A percentile compares a stretch with the other conserved stretches of the same genome.
Conservation (phyloP, 2,888 invertebrate genomes). For the Drosophila mimica region DNA sequence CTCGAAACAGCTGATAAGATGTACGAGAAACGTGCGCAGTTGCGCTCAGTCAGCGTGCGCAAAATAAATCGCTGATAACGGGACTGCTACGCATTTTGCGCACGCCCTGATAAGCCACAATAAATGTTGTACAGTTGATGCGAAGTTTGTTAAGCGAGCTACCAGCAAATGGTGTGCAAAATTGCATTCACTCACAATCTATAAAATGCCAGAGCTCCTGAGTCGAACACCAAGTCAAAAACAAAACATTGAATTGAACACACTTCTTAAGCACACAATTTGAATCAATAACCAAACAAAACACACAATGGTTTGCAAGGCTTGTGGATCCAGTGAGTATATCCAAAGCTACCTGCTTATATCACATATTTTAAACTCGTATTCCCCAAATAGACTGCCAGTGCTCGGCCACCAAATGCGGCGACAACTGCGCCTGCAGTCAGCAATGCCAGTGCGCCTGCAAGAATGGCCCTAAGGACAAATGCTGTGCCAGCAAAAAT, state of each 20-base stretch:
- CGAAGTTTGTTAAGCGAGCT: not conserved
- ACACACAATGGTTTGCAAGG: slow-evolving; percentile 72
- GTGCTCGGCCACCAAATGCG: slow-evolving; percentile 71
- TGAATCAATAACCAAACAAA: slow-evolving; percentile 3
- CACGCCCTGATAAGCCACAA: slow-evolving; percentile 41
- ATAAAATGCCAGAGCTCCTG: slow-evolving; percentile 46
- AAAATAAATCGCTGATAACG: slow-evolving; percentile 29
- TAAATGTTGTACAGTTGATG: slow-evolving; percentile 12
- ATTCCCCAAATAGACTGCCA: slow-evolving; percentile 62
- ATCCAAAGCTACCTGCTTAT: not conserved
- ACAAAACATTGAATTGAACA: slow-evolving; percentile 1
- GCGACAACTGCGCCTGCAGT: slow-evolving; percentile 74
- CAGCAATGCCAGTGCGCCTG: slow-evolving; percentile 74
- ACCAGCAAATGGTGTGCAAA: slow-evolving; percentile 60
- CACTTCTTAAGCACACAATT: not conserved
- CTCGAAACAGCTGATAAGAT: slow-evolving; percentile 42
- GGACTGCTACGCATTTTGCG: slow-evolving; percentile 46
- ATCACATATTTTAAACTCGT: not conserved
- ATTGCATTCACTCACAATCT: slow-evolving; percentile 17
- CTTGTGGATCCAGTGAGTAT: slow-evolving; percentile 72
- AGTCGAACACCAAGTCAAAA: slow-evolving; percentile 14
- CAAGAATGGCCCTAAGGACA: slow-evolving; percentile 74
- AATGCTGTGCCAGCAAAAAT: slow-evolving; percentile 70
- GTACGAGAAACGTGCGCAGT: slow-evolving; percentile 57
- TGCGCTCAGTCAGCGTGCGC: slow-evolving; percentile 40